Conservation (phyloP, 2,113 vertebrate genomes). For the Carassius gibelio region DNA sequence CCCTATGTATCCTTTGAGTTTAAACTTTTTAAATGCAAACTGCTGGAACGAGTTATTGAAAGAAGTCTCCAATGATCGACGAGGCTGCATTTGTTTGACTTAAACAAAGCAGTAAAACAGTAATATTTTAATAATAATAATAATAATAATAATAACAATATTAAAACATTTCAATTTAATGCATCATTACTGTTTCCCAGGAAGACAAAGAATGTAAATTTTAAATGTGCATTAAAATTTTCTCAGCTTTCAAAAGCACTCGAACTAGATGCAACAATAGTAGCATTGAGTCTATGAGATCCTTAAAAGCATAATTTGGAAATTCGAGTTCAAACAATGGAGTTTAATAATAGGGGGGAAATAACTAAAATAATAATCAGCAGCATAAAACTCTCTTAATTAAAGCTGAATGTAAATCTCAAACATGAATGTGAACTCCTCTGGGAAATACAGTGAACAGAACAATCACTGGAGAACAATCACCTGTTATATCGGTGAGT, state of each 20-base stretch:
- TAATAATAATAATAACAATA: too few relatives aligned
- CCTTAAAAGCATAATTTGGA: neutral
- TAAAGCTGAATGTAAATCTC: neutral
- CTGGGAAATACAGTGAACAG: neutral
- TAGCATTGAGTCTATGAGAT: neutral
- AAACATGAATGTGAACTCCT: neutral
- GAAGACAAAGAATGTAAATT: neutral
- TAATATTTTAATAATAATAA: too few relatives aligned
- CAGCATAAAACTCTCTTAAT: neutral
- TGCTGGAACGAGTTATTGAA: neutral
- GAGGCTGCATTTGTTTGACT: too few relatives aligned
- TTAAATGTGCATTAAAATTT: neutral
- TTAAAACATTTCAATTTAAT: too few relatives aligned
- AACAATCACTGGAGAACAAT: constrained; percentile 20
- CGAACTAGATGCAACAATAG: too few relatives aligned
- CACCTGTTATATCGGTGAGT: neutral
- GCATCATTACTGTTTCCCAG: too few relatives aligned
- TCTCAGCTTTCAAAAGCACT: too few relatives aligned
- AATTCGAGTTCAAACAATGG: neutral
- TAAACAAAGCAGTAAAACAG: too few relatives aligned
- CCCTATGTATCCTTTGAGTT: neutral
- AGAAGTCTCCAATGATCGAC: neutral
- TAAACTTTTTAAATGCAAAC: neutral
- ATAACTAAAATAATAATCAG: neutral
- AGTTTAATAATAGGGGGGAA: neutral